A percentile compares a stretch with the other conserved stretches of the same genome.
Conservation (phyloP, 2,797 vertebrate species). For the Notamacropus eugenii region DNA sequence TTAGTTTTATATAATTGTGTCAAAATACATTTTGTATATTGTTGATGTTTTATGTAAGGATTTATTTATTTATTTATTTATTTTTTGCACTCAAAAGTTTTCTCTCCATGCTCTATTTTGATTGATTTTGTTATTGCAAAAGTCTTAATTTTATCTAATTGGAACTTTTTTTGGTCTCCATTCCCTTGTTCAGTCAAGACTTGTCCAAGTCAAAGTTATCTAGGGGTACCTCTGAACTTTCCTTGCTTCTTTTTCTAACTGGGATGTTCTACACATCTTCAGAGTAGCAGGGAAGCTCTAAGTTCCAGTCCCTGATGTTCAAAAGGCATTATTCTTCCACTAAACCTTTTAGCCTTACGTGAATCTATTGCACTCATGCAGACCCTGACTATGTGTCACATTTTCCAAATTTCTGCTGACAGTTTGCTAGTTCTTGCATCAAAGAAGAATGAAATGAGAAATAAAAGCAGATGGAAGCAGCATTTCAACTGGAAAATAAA, state of each 20-base stretch:
- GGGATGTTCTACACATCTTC: neutral
- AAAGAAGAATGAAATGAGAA: slow-evolving; percentile 54
- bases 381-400: slow-evolving; percentile 3
- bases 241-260: neutral
- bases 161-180: neutral
- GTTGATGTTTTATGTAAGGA: neutral
- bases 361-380: slow-evolving; percentile 24
- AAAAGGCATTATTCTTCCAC: neutral
- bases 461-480: slow-evolving; percentile 56
- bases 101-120: neutral
- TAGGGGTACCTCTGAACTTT: neutral
- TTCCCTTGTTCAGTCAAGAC: neutral
- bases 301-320: neutral
- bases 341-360: neutral
- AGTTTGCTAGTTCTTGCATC: slow-evolving; percentile 48
- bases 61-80: too few relatives aligned
- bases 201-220: neutral
- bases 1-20: neutral
- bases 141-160: neutral
- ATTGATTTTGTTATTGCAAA: neutral
- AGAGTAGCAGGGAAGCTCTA: slow-evolving; percentile 12
- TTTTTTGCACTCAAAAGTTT: neutral
- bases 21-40: neutral
- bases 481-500: slow-evolving; percentile 60
- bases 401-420: slow-evolving; percentile 36